Base-by-base conservation (phyloP, 2,888 invertebrate genomes). In the Tetanocera ferruginea region DNA sequence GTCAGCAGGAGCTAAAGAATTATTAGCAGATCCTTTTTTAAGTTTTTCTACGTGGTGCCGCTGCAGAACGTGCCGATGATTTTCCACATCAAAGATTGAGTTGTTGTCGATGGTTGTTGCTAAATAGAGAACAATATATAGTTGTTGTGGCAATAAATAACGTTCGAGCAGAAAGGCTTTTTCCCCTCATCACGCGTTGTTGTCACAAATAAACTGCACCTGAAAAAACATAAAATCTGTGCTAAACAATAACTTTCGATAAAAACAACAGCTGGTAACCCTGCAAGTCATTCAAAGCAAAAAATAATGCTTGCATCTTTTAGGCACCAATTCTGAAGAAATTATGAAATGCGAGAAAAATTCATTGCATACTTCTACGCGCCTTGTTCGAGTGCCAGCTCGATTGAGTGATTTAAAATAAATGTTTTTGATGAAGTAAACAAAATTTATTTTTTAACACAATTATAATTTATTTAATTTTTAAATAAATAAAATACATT, bases 81-180 rank as follows among this genome's bases (percentile, higher is more conserved):
- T 79, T 75, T 75, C 75, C 75, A 75, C 75, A 67, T 75, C 75
- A 80, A 77, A 75, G 78, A 79, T 79, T 80, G 80, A 62, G 70
- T 69, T 49, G 69, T 51, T 11, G 62, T 37, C 9, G 5, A 51
- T 11, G 17, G n/a, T 34, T 70, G 9, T 28, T 31, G 31, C 19
- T 34, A 1, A 64, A 34, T 8, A 8, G 31, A 51, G 43, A 5
- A 14, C 8, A 51, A 51, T 34, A 37, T 72, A 17, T 28, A 71
- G 28, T 52, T 70, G 70, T 70, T 70, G 49, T 37, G 43, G 72
- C 72, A 19, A 72, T 72, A 72, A 72, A 72, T 72, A 34, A 60
- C 72, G 37, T 57, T 43, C 14, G 17, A 60, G 43, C 31, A 19
- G 55, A 19, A 31, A 57, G 19, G 31, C 34, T 70, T 8, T 25